phyloP scores from a whole-genome alignment of 2,113 vertebrate species.

The Turnix velox region DNA sequence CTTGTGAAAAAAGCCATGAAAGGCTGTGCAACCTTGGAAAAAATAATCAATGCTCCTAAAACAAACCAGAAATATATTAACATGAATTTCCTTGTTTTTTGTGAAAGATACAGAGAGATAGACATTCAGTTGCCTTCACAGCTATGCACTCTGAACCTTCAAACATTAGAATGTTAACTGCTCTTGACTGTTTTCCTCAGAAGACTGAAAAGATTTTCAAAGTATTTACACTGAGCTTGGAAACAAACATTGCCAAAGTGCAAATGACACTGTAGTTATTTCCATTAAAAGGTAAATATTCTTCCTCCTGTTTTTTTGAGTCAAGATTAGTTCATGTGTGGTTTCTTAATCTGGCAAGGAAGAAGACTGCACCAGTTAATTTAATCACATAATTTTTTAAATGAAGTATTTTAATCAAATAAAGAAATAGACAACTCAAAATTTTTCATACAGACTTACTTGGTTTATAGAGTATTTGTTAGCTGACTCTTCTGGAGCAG shows the following conservation, averaged over 20 bases:
- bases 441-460: slow-evolving; percentile 58
- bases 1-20: background rate
- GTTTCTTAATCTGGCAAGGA: background rate
- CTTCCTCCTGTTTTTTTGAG: background rate
- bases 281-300: background rate
- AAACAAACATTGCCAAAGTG: background rate
- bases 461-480: slow-evolving; percentile 68
- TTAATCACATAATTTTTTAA: background rate
- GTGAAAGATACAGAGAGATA: background rate
- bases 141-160: background rate
- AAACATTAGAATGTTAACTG: background rate
- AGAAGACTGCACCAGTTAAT: background rate
- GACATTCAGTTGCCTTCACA: background rate
- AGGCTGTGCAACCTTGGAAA: too few species aligned
- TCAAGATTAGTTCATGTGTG: background rate
- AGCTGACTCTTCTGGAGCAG: slow-evolving; percentile 65
- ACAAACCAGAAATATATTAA: background rate
- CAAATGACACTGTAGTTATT: background rate
- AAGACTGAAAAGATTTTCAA: background rate
- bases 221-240: background rate
- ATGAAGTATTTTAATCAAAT: background rate
- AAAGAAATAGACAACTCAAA: background rate
- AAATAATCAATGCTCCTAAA: background rate
- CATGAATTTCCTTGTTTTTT: background rate
- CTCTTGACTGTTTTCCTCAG: background rate